These are phyloP conservation scores for Digitonthophagus gazella DNA, from an alignment of 2,888 invertebrate genomes.

Conservation along the genomic window DNA sequence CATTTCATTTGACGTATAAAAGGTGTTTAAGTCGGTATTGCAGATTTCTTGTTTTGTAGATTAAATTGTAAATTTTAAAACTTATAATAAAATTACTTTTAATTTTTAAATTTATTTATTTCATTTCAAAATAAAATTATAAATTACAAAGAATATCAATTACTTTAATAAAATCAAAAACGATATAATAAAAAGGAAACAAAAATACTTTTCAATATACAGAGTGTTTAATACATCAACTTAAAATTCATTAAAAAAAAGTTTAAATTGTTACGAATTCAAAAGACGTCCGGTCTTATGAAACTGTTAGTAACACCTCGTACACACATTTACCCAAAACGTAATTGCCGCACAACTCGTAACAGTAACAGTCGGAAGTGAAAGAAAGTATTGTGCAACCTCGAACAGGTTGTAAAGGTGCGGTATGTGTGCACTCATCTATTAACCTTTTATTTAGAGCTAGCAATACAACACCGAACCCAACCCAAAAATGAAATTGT, in stretches of 20 bases:
- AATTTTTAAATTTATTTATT: too few relatives aligned
- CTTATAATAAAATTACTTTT: too few relatives aligned
- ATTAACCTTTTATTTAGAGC: background rate
- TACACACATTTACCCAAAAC: background rate
- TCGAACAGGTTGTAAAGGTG: background rate
- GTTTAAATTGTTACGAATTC: background rate
- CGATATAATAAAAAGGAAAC: too few relatives aligned
- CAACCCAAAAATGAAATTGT: background rate
- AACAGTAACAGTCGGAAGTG: conserved; percentile 7
- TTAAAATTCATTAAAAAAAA: too few relatives aligned
- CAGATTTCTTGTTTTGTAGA: background rate
- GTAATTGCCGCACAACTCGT: background rate
- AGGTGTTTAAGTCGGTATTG: background rate
- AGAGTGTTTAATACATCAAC: too few relatives aligned
- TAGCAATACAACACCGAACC: too few relatives aligned
- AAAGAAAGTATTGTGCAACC: conserved; percentile 11
- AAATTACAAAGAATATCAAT: too few relatives aligned
- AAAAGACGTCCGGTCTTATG: too few relatives aligned
- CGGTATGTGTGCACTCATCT: background rate
- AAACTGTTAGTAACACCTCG: background rate
- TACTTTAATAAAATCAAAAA: too few relatives aligned
- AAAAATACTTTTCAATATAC: too few relatives aligned
- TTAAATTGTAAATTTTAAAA: too few relatives aligned
- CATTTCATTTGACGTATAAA: background rate
- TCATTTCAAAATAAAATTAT: too few relatives aligned